Base-by-base conservation (phyloP, 2,888 invertebrate genomes). In the Nebria brevicollis region DNA sequence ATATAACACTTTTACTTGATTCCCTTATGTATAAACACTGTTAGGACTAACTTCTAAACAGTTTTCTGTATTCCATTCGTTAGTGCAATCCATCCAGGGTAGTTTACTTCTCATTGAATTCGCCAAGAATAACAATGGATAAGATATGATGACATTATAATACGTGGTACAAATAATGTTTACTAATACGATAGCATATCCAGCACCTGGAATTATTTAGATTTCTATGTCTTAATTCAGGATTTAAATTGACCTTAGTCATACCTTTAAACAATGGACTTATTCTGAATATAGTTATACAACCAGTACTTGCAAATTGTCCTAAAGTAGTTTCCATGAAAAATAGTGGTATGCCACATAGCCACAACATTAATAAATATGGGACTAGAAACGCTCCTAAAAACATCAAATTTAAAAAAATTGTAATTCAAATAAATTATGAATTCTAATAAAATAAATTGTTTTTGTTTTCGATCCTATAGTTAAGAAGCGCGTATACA, bases 321-420 rank as follows among this genome's bases (percentile, higher is more conserved):
- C 97, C 97, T 85, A 97, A 91, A 0, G 94, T 92, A 0, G 96
- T 94, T 89, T 97, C 97, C 92, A 97, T 91, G 87, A 96, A 96
- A 86, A 97, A 97, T 83, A 97, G 90, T 0, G 97, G 97, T 82
- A 97, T 94, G 2, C 97, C 97, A 85, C 96, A 96, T 77, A 95
- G 89, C 66, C 95, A 88, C 74, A 97, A 89, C 88, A 97, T 96
- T 82, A 96, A 87, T 72, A 96, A 90, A 88, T 97, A 97, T 2
- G 97, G 97, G 43, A 97, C 93, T 70, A 97, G 90, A 88, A 97
- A 97, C 4, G 97, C 97, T 82, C 96, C 95, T 96, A 90, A 68
- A 88, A 89, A 20, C 20, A 20, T 20, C 20, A 20, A 20, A 20
- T 20, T 20, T 20, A 20, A 20, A 20, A 20, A 20, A 20, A 20